Evolutionary conservation across 92 coral and sea anemone genomes (phyloP).

Genomic region (Parazoanthus swiftii): DNA sequence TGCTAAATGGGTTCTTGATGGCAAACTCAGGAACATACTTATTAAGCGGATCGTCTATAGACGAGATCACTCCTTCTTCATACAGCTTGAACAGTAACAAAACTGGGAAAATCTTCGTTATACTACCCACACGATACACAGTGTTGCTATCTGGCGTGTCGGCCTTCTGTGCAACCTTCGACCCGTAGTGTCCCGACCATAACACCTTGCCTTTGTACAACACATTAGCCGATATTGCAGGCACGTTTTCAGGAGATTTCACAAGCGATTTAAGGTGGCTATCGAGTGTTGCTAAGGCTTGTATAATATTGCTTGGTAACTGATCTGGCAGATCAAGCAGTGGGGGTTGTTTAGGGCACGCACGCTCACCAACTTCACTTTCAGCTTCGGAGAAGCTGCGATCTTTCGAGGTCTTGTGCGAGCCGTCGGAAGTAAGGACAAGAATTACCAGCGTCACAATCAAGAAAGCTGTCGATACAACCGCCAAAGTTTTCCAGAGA

Average conservation of each 20-base stretch:
- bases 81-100: conserved; percentile 65
- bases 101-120: conserved; percentile 71
- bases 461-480: conserved; percentile 4
- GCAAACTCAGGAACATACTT: conserved; percentile 79
- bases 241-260: conserved; percentile 46
- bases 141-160: conserved; percentile 55
- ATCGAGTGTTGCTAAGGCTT: conserved; percentile 42
- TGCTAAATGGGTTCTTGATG: conserved; percentile 70
- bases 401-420: neutral
- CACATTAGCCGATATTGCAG: conserved; percentile 71
- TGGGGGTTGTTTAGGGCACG: conserved; percentile 61
- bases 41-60: conserved; percentile 74
- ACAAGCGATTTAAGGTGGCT: conserved; percentile 45
- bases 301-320: conserved; percentile 47
- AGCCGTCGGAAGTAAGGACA: neutral
- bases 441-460: neutral
- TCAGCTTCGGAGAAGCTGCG: neutral
- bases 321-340: conserved; percentile 48
- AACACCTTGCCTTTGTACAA: conserved; percentile 53
- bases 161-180: conserved; percentile 38
- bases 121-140: conserved; percentile 70
- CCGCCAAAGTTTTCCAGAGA: conserved; percentile 11
- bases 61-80: conserved; percentile 61
- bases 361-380: neutral
- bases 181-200: conserved; percentile 73